A percentile compares a stretch with the other conserved stretches of the same genome.
Evolutionary conservation across 2,888 invertebrate species (phyloP).

Genomic region (Hydrotaea diabolus): DNA sequence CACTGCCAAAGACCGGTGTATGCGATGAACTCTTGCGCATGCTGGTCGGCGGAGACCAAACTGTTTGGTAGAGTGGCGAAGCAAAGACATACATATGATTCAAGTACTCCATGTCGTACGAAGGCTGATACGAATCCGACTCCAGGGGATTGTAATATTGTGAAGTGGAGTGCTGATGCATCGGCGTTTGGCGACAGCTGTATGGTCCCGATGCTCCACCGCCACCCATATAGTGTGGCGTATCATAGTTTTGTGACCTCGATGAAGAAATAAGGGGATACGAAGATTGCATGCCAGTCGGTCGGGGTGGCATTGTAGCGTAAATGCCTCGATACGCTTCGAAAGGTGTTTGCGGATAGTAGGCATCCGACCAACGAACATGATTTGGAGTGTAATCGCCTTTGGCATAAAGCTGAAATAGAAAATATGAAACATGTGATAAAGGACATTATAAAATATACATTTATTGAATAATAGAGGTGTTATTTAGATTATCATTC

Average conservation of each 20-base stretch:
- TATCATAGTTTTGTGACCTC: constrained; percentile 78
- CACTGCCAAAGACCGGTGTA: constrained; percentile 80
- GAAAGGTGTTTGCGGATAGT: constrained; percentile 84
- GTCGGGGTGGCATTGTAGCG: constrained; percentile 82
- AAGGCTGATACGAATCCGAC: constrained; percentile 80
- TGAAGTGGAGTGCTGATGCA: constrained; percentile 78
- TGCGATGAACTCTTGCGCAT: constrained; percentile 79
- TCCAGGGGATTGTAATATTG: constrained; percentile 80
- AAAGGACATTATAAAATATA: too few relatives aligned
- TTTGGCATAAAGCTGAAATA: constrained; percentile 82
- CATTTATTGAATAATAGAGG: too few relatives aligned
- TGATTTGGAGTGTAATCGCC: constrained; percentile 85
- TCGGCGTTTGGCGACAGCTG: constrained; percentile 80
- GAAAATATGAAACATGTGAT: neutral
- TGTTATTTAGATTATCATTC: too few relatives aligned
- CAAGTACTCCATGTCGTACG: constrained; percentile 80
- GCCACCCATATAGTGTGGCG: constrained; percentile 76
- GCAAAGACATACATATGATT: constrained; percentile 81
- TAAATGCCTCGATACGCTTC: constrained; percentile 83
- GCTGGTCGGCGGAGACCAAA: constrained; percentile 80
- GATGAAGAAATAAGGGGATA: constrained; percentile 74
- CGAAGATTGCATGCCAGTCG: constrained; percentile 67
- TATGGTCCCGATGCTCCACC: constrained; percentile 78
- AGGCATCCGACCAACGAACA: constrained; percentile 85
- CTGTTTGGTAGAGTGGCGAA: constrained; percentile 80